A percentile compares a stretch with the other conserved stretches of the same genome.
phyloP scores from a whole-genome alignment of 2,797 vertebrate species.

The Hoplostethus mediterraneus region DNA sequence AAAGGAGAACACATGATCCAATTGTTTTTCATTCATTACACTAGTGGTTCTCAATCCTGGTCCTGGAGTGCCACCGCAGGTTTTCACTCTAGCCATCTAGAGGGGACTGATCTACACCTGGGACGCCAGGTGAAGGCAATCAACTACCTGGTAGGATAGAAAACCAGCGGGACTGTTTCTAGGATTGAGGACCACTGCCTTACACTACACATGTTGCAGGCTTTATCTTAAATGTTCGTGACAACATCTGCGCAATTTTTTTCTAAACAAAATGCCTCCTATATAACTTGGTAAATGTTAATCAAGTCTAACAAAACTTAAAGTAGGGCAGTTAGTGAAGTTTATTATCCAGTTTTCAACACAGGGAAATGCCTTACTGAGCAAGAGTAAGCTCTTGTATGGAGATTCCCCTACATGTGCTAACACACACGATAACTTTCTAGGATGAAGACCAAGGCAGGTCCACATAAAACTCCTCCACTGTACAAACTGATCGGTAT shows the following conservation, averaged over 20 bases:
- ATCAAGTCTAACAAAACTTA: neutral
- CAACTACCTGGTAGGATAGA: too few species aligned
- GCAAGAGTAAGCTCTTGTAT: neutral
- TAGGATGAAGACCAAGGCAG: slow-evolving; percentile 18
- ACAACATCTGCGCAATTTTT: neutral
- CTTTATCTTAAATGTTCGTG: neutral
- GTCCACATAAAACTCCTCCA: slow-evolving; percentile 5
- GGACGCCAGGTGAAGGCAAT: too few species aligned
- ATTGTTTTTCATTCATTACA: neutral
- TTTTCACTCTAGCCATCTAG: too few species aligned
- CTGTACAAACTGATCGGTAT: slow-evolving; percentile 28
- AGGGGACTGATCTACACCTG: too few species aligned
- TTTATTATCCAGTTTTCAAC: neutral
- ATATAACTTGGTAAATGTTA: neutral
- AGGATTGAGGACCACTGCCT: neutral
- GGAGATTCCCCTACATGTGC: neutral
- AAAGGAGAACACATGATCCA: neutral
- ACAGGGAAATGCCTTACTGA: neutral
- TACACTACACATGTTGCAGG: neutral
- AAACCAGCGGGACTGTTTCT: too few species aligned
- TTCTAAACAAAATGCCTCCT: neutral
- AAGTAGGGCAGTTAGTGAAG: neutral
- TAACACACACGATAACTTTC: slow-evolving; percentile 9
- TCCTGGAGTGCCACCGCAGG: too few species aligned
- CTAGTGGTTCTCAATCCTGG: too few species aligned